These are phyloP conservation scores for Gymnoscopelus braueri DNA, from an alignment of 2,797 vertebrate genomes.

Conservation along the genomic window DNA sequence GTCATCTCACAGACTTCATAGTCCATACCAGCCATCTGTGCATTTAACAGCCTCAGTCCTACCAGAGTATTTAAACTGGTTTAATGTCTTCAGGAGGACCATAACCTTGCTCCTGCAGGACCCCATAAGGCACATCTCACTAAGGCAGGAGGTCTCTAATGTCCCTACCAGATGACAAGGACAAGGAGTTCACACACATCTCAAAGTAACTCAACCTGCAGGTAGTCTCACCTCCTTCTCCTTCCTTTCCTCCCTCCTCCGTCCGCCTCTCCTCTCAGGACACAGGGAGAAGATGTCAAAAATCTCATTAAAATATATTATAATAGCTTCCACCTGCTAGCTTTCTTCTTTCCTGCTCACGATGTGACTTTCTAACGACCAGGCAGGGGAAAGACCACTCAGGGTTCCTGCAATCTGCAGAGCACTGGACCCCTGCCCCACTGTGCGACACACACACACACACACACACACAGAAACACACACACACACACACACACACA, in stretches of 20 bases:
- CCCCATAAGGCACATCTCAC: conserved; percentile 61
- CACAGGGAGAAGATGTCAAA: too few relatives aligned
- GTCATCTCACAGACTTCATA: conserved; percentile 52
- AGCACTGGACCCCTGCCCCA: too few relatives aligned
- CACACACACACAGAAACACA: too few relatives aligned
- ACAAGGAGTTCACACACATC: conserved; percentile 69
- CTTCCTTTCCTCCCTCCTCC: conserved; percentile 1
- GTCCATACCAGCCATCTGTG: conserved; percentile 73
- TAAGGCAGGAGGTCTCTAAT: conserved; percentile 72
- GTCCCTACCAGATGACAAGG: conserved; percentile 77
- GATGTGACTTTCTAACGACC: too few relatives aligned
- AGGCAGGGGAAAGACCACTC: too few relatives aligned
- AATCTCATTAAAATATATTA: too few relatives aligned
- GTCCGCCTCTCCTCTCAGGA: too few relatives aligned
- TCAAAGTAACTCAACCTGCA: conserved; percentile 72
- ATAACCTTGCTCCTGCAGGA: conserved; percentile 78
- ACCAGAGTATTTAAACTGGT: conserved; percentile 66
- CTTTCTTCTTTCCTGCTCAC: too few relatives aligned
- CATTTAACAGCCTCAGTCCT: conserved; percentile 66
- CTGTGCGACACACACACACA: too few relatives aligned
- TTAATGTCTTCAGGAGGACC: conserved; percentile 70
- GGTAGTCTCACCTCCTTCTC: conserved; percentile 56
- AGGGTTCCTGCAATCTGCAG: too few relatives aligned
- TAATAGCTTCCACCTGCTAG: too few relatives aligned
- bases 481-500: too few relatives aligned